Evolutionary conservation across 2,797 vertebrate species (phyloP).

Genomic region (Danionella dracula): DNA sequence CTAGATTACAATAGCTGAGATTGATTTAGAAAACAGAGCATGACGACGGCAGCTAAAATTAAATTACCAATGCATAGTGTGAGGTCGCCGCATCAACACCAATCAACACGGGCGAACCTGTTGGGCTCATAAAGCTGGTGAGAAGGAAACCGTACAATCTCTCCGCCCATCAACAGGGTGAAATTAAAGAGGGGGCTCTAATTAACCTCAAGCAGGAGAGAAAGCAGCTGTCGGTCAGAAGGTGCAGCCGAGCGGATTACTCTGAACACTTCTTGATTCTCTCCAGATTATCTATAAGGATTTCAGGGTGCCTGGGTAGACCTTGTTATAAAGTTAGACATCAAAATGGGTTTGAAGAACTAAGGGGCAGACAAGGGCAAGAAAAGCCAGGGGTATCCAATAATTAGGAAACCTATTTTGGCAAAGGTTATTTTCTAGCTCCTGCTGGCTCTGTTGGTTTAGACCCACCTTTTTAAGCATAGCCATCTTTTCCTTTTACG

Average conservation of each 20-base stretch:
- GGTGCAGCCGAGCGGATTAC: conserved; percentile 15
- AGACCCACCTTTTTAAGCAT: no score
- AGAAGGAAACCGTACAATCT: not conserved
- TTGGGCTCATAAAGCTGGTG: conserved; percentile 35
- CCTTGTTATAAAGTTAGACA: conserved; percentile 1
- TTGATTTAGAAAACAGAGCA: conserved; percentile 60
- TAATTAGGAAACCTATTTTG: not conserved
- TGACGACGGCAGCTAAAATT: conserved; percentile 50
- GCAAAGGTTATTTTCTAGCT: not conserved
- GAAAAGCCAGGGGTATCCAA: not conserved
- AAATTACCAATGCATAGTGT: conserved; percentile 59
- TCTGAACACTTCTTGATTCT: conserved; percentile 10
- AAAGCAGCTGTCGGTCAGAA: conserved; percentile 23
- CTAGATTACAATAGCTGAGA: conserved; percentile 60
- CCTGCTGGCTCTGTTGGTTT: no score
- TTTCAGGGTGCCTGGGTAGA: not conserved
- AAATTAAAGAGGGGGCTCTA: conserved; percentile 66
- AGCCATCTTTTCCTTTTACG: no score
- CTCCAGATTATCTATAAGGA: not conserved
- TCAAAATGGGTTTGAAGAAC: not conserved
- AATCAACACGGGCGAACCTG: conserved; percentile 67
- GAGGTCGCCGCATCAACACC: conserved; percentile 46
- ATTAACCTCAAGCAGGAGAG: conserved; percentile 62
- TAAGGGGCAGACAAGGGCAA: not conserved
- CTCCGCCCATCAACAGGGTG: conserved; percentile 48